phyloP scores from a whole-genome alignment of 2,113 vertebrate species.

The Diadophis punctatus region DNA sequence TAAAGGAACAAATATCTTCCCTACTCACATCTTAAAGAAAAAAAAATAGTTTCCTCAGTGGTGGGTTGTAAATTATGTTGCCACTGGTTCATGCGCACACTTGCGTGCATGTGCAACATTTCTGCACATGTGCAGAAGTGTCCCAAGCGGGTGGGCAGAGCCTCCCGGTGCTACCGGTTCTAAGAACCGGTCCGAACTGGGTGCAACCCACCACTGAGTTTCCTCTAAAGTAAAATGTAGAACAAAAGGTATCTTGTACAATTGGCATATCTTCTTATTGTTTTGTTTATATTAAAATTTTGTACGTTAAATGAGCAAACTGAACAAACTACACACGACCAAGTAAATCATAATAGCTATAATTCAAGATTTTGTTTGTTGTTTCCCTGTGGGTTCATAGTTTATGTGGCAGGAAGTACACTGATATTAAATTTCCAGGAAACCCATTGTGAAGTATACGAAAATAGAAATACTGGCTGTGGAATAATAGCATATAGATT shows the following conservation, averaged over 20 bases:
- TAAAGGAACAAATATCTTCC: neutral
- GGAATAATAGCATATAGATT: constrained; percentile 37
- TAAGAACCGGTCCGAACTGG: too few species aligned
- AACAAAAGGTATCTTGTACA: neutral
- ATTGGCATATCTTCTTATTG: neutral
- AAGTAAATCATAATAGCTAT: constrained; percentile 41
- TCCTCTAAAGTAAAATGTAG: neutral
- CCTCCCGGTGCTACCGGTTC: too few species aligned
- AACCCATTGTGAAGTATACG: constrained; percentile 39
- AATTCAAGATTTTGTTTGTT: constrained; percentile 41
- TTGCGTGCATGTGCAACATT: too few species aligned
- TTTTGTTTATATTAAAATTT: constrained; percentile 1
- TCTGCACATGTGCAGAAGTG: too few species aligned
- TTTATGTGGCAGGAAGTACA: constrained; percentile 54
- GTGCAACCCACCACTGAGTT: neutral
- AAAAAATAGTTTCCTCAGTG: neutral
- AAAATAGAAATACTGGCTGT: constrained; percentile 39
- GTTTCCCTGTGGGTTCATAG: constrained; percentile 50
- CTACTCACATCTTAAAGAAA: neutral
- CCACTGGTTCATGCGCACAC: too few species aligned
- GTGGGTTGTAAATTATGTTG: too few species aligned
- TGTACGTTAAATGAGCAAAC: constrained; percentile 22
- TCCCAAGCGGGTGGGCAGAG: too few species aligned
- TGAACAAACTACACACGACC: constrained; percentile 7
- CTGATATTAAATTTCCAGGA: constrained; percentile 56